phyloP scores from a whole-genome alignment of 2,888 invertebrate genomes.

The Glaucopsyche alexis region DNA sequence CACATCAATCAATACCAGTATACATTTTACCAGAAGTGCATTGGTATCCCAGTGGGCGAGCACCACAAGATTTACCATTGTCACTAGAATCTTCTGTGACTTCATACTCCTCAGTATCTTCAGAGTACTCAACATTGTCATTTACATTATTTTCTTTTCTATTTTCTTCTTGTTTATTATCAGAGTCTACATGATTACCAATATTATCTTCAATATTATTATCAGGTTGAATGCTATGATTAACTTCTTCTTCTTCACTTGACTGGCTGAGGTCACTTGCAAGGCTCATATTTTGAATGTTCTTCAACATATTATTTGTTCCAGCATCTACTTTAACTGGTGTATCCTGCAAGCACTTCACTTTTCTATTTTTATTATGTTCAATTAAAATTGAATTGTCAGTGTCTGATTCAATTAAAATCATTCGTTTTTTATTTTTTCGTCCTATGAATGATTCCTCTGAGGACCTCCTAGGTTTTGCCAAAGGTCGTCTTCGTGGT shows the following conservation, averaged over 20 bases:
- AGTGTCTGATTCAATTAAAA: constrained; percentile 63
- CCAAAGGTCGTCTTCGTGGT: constrained; percentile 52
- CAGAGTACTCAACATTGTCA: constrained; percentile 33
- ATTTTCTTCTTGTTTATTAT: constrained; percentile 27
- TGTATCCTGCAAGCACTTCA: constrained; percentile 61
- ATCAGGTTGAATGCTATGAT: too few relatives aligned
- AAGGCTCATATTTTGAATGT: constrained; percentile 40
- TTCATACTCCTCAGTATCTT: constrained; percentile 29
- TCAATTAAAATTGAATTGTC: constrained; percentile 68
- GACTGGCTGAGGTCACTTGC: constrained; percentile 22
- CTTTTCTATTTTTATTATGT: constrained; percentile 56
- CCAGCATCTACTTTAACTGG: constrained; percentile 53
- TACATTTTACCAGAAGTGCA: too few relatives aligned
- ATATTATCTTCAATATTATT: too few relatives aligned
- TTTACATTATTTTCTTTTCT: constrained; percentile 26
- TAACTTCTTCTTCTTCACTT: constrained; percentile 27
- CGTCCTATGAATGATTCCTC: constrained; percentile 49
- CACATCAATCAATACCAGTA: too few relatives aligned
- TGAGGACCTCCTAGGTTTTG: constrained; percentile 45
- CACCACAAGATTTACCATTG: background rate
- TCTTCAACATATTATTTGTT: constrained; percentile 26
- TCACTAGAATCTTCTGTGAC: background rate
- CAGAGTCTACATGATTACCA: constrained; percentile 36
- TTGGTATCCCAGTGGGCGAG: too few relatives aligned
- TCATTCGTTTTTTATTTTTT: constrained; percentile 62